Evolutionary conservation across 2,113 vertebrate species (phyloP), one percentile per base, ranked within the genome.

Genomic region (Prionailurus viverrinus): DNA sequence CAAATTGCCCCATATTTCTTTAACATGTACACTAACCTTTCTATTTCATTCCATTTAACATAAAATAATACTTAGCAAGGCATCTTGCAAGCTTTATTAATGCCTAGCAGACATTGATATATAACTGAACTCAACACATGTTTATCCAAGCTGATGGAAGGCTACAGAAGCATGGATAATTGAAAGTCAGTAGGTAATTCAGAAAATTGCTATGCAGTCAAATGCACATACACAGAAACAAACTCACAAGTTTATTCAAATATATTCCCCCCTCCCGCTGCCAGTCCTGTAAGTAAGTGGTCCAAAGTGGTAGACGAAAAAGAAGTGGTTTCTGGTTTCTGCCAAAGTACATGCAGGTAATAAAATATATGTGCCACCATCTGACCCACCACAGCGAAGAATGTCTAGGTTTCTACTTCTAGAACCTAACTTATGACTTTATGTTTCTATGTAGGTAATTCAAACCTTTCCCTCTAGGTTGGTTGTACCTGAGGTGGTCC

Each of bases 11-110:
- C 21, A 19, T 71, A 81, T 96, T 94, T 95, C 51, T 91, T 89
- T 85, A 96, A 71, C 29, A 61, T 9, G 5, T 90, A 69, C 29
- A 81, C 6, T 87, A 76, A 39, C 94, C 55, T 94, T 90, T 96
- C 33, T 16, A 48, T 74, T 96, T 84, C 89, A 63, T 93, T 79
- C 63, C 61, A 85, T 92, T 95, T 36, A 88, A 73, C n/a, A 86
- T 91, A 94, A 95, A 97, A 76, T 95, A 84, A 83, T 89, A 86
- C 51, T 89, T 82, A 89, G 27, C 53, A 31, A 95, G 33, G 8
- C 13, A 95, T 92, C 82, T 94, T 93, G 2, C 29, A 92, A 92
- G 27, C 15, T 78, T 97, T 93, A 73, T 96, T 92, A 95, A 81
- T 83, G 53, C 29, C 51, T 97, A 3, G 5, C 68, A 96, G 79